Evolutionary conservation across 2,888 invertebrate genomes (phyloP), one percentile per base, ranked within the genome.

Genomic region (Trachelus iudaicus): DNA sequence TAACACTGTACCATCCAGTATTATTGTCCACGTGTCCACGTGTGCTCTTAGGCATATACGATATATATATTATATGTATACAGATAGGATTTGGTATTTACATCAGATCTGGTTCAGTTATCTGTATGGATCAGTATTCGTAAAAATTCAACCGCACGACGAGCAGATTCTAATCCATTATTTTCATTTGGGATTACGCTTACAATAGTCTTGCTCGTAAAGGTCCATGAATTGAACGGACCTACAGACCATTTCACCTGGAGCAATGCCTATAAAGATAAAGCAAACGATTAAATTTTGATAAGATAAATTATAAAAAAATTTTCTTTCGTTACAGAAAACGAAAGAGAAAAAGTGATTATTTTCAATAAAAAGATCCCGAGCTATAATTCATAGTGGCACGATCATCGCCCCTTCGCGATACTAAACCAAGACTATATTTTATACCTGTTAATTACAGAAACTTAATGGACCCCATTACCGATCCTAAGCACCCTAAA

Each of bases 121-220:
- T 85, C 86, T 81, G 78, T 56, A 23, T 81, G 69, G 78, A 40
- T 85, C 85, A 80, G 79, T 69, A 76, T 82, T 81, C 81, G 83
- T 76, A 81, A 83, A 85, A 84, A 84, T 80, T 80, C 79, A 68
- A 31, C 69, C 69, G 71, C 34, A 86, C 86, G 85, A 85, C 84
- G 56, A 84, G 77, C 40, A 75, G 80, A 77, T 80, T 77, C 80
- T 80, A 78, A 81, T 77, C 77, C 78, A 75, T 73, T 84, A 85
- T 87, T 85, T 85, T 85, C 78, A 73, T 83, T 85, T 77, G 76
- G 85, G 86, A 88, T 88, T 87, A 86, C 76, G 80, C 73, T 74
- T 76, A 56, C 69, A 83, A 78, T 76, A 76, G 78, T 81, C 76
- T 80, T 40, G 9, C 23, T 23, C 9, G 56, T 56, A 56, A 56